Evolutionary conservation across 1,140 invertebrate genomes (phyloP).

Genomic region (Bombus confusus): DNA sequence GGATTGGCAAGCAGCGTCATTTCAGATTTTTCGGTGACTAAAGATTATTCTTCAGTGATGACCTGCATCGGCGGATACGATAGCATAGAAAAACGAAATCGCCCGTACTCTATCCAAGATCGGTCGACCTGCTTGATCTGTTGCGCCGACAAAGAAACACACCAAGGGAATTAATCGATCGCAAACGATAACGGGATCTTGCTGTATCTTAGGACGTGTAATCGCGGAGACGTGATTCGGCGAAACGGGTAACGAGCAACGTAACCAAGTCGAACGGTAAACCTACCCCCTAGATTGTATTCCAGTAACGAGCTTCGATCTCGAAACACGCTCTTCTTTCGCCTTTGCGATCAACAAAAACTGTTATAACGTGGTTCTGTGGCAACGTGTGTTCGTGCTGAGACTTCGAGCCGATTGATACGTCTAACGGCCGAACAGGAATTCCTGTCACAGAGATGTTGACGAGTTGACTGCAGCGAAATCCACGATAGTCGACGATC

Average conservation of each 20-base stretch:
- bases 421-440: conserved; percentile 1
- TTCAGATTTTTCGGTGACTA: neutral
- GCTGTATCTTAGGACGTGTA: conserved; percentile 54
- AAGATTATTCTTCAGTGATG: neutral
- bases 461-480: neutral
- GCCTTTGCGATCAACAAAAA: neutral
- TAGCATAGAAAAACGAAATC: conserved; percentile 33
- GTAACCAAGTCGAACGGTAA: conserved; percentile 8
- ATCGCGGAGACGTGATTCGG: conserved; percentile 52
- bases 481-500: neutral
- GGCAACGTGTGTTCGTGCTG: neutral
- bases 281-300: conserved; percentile 36
- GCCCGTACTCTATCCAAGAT: conserved; percentile 15
- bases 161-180: conserved; percentile 59
- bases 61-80: neutral
- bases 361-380: neutral
- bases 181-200: conserved; percentile 67
- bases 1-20: neutral
- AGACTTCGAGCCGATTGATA: neutral
- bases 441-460: neutral
- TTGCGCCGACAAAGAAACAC: conserved; percentile 22
- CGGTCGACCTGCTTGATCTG: conserved; percentile 1
- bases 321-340: neutral
- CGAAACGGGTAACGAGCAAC: conserved; percentile 51
- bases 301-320: conserved; percentile 12